Conservation (phyloP, 2,888 invertebrate species). For the Apodemia mormo region DNA sequence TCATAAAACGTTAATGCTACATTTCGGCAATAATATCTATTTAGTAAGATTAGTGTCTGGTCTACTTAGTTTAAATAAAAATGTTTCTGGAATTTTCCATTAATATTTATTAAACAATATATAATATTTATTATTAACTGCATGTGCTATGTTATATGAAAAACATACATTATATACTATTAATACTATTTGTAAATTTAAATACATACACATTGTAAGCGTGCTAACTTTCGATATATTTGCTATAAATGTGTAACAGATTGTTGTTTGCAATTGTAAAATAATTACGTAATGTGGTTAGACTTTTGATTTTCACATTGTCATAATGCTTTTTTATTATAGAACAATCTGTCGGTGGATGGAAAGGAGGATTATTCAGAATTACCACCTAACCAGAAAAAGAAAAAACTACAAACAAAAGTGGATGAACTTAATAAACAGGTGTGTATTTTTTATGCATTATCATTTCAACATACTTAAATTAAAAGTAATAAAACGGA, state of each 20-base stretch:
- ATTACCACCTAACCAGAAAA: slow-evolving; percentile 98
- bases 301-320: neutral
- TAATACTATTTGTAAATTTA: too few relatives aligned
- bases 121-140: too few relatives aligned
- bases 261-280: neutral
- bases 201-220: neutral
- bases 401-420: slow-evolving; percentile 91
- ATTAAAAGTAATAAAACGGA: too few relatives aligned
- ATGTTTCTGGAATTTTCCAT: too few relatives aligned
- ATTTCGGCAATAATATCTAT: too few relatives aligned
- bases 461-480: too few relatives aligned
- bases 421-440: slow-evolving; percentile 87
- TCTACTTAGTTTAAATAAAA: too few relatives aligned
- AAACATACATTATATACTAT: too few relatives aligned
- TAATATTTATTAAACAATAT: too few relatives aligned
- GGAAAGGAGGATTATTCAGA: slow-evolving; percentile 99
- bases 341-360: slow-evolving; percentile 91
- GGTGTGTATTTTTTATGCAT: slow-evolving; percentile 44
- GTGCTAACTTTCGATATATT: neutral
- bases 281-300: neutral
- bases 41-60: too few relatives aligned
- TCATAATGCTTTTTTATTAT: slow-evolving; percentile 44
- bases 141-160: too few relatives aligned
- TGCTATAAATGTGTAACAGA: neutral
- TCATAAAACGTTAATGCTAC: too few relatives aligned